Base-by-base conservation (phyloP, 2,797 vertebrate genomes). In the Lycodopsis pacificus region DNA sequence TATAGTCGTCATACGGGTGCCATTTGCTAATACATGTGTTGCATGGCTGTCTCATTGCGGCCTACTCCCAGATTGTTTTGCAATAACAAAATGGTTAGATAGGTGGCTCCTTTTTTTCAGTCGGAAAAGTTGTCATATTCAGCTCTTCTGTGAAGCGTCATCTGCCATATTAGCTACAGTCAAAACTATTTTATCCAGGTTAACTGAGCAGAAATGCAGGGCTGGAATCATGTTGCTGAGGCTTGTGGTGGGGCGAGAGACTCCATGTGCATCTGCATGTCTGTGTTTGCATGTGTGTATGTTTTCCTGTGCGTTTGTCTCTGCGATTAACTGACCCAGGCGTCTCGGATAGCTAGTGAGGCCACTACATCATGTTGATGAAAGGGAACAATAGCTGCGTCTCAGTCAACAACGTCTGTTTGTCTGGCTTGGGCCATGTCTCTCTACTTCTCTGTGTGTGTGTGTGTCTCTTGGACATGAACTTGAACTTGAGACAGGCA, bases 401-500 rank as follows among this genome's bases (percentile, higher is more conserved):
- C 89, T 89, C 90, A 83, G 85, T 90, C 87, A 88, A 89, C 86
- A 87, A 92, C 78, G 86, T 91, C 88, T 93, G 88, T 88, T 82
- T 91, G 90, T 92, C 89, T 93, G 89, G 85, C 80, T 81, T 84
- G 83, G 83, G 77, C 87, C 84, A 64, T 77, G 83, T 86, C 82
- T 89, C 71, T 82, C 81, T 84, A 61, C 77, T 34, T 84, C 4
- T 42, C n/a, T 79, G 49, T 81, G 34, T 81, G 73, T 86, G 69
- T 83, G 77, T 81, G 80, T 81, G 75, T 91, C 86, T 92, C 86
- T 86, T 92, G 90, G 91, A 93, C 91, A 84, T 95, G 94, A 95
- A 95, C 94, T 94, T 95, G 93, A 94, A 95, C 93, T 93, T 94
- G 92, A 94, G 93, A 93, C 92, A 91, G 89, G 91, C 87, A 88